These are phyloP conservation scores for Stichodactyla mertensii DNA, from an alignment of 64 coral and sea anemone species.

Conservation along the genomic window DNA sequence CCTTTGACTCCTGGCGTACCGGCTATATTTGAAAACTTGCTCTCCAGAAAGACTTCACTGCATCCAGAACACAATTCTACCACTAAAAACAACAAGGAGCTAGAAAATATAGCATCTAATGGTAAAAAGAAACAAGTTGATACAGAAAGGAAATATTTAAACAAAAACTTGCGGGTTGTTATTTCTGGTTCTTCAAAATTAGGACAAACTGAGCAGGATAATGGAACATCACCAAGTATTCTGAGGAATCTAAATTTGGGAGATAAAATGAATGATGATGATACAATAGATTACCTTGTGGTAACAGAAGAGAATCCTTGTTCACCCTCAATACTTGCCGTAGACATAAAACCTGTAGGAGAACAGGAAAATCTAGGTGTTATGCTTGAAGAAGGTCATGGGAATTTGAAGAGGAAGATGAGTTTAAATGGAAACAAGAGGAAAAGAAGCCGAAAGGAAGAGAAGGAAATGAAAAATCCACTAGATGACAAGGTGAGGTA, in stretches of 20 bases:
- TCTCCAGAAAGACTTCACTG: neutral
- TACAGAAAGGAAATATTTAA: neutral
- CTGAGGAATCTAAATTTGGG: neutral
- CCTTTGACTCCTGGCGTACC: neutral
- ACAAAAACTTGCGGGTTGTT: neutral
- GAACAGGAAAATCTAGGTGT: neutral
- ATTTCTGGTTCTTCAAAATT: neutral
- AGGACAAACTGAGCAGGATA: neutral
- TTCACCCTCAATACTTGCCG: neutral
- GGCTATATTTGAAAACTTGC: neutral
- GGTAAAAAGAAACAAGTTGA: neutral
- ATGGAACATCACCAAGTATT: neutral
- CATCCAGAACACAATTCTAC: neutral
- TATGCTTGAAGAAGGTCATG: no score
- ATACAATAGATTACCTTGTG: neutral
- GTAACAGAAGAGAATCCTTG: neutral
- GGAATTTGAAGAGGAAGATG: neutral
- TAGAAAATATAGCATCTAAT: neutral
- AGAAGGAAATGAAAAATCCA: conserved; percentile 3
- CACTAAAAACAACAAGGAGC: neutral
- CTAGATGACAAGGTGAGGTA: neutral
- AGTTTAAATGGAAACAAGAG: conserved; percentile 29
- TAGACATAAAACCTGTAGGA: neutral
- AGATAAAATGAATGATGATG: neutral
- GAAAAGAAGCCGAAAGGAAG: conserved; percentile 49